These are phyloP conservation scores for Gymnarchus niloticus DNA, from an alignment of 2,113 vertebrate genomes.

Conservation along the genomic window DNA sequence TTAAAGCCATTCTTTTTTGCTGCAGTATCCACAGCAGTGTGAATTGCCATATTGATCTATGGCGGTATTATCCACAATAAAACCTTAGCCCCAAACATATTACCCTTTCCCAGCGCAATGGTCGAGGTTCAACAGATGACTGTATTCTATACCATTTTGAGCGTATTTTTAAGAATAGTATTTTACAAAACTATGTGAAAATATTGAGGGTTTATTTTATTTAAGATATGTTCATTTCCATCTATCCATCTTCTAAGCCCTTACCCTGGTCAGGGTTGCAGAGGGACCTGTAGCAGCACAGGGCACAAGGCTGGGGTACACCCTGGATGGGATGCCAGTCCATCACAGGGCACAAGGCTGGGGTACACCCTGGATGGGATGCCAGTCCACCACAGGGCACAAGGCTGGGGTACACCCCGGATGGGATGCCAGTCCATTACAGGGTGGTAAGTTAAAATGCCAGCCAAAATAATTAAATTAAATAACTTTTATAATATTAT, in stretches of 20 bases:
- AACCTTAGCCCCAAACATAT: conserved; percentile 12
- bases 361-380: not conserved
- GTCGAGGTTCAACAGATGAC: not conserved
- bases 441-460: not conserved
- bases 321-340: not conserved
- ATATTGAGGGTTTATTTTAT: not conserved
- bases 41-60: conserved; percentile 16
- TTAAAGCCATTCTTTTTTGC: not conserved
- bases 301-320: not conserved
- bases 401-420: not conserved
- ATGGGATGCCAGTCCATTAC: not conserved
- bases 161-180: not conserved
- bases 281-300: too few relatives aligned
- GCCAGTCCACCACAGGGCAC: not conserved
- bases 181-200: not conserved
- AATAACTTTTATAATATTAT: not conserved
- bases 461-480: not conserved
- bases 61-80: conserved; percentile 15
- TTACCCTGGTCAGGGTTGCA: not conserved
- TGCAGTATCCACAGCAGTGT: not conserved
- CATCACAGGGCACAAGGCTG: not conserved
- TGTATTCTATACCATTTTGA: not conserved
- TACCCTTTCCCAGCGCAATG: not conserved
- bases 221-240: not conserved
- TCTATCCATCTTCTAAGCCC: not conserved